These are phyloP conservation scores for Cryptomyrus ogoouensis DNA, from an alignment of 2,113 vertebrate species.

Conservation along the genomic window DNA sequence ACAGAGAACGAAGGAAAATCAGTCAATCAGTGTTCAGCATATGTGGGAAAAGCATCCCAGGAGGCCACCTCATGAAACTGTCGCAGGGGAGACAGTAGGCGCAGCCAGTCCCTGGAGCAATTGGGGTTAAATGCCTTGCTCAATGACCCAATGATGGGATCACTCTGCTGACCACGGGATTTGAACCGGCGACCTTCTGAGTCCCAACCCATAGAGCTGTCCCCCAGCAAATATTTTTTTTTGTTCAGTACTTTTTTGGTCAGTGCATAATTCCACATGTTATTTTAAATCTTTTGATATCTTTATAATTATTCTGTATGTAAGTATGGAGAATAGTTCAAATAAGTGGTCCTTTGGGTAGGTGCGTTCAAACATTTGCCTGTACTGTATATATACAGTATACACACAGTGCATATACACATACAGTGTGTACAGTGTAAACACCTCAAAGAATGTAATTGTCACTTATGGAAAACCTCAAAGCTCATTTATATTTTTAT, in stretches of 20 bases:
- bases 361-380: background rate
- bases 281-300: background rate
- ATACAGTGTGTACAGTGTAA: background rate
- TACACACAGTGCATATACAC: background rate
- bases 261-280: background rate
- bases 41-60: background rate
- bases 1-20: background rate
- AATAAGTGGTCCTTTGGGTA: background rate
- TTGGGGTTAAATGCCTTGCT: background rate
- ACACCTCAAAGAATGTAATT: background rate
- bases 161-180: background rate
- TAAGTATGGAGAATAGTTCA: background rate
- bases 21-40: background rate
- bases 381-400: background rate
- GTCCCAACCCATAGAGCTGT: background rate
- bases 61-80: background rate
- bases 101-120: background rate
- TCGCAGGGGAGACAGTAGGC: background rate
- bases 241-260: background rate
- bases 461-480: background rate
- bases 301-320: background rate
- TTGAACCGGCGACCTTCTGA: background rate
- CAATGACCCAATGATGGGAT: background rate
- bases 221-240: background rate
- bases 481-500: background rate